Conservation (phyloP, 2,888 invertebrate genomes). For the Drosophila lutescens region DNA sequence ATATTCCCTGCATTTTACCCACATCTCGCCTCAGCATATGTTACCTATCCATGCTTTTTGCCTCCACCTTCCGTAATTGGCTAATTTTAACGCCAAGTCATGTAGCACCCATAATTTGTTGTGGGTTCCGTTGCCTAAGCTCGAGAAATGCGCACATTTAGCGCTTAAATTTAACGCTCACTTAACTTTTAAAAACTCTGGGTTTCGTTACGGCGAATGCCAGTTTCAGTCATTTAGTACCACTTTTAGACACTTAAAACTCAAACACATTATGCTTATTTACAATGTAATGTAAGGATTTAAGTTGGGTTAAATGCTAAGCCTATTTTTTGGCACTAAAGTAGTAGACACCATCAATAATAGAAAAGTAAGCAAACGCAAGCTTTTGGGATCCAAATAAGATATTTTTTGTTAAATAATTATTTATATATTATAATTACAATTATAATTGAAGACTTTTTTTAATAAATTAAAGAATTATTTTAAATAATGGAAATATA, state of each 20-base stretch:
- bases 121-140: constrained; percentile 10
- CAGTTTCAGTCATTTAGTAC: background rate
- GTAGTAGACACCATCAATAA: too few species aligned
- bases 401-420: too few species aligned
- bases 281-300: too few species aligned
- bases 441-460: too few species aligned
- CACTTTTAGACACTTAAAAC: background rate
- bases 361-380: too few species aligned
- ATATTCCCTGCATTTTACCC: background rate
- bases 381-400: too few species aligned
- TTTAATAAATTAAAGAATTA: too few species aligned
- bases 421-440: too few species aligned
- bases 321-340: too few species aligned
- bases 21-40: constrained; percentile 40
- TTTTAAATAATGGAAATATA: too few species aligned
- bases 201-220: background rate
- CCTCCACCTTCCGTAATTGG: constrained; percentile 48
- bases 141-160: constrained; percentile 30
- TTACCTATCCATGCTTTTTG: constrained; percentile 17
- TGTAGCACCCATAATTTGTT: constrained; percentile 61
- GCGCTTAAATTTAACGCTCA: constrained; percentile 54
- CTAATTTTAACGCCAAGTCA: constrained; percentile 68
- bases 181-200: constrained; percentile 15
- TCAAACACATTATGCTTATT: too few species aligned
- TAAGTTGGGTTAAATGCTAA: too few species aligned